These are phyloP conservation scores for Pelecanoides urinatrix DNA, from an alignment of 2,113 vertebrate species.

Conservation along the genomic window DNA sequence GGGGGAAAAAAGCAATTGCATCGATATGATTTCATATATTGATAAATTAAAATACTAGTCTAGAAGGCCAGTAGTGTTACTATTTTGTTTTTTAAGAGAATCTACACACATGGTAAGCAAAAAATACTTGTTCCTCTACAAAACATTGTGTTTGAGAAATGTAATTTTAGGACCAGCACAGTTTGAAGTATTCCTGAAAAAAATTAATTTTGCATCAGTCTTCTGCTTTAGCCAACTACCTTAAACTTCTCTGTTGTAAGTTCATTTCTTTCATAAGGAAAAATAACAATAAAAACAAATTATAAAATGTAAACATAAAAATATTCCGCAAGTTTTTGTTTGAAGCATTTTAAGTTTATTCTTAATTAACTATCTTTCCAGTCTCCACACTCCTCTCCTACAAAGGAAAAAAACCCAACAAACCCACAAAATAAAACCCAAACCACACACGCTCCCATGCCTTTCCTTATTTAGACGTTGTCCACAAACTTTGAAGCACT, in stretches of 20 bases:
- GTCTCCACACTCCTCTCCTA: not conserved
- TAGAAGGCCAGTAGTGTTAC: not conserved
- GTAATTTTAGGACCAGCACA: not conserved
- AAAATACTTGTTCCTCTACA: not conserved
- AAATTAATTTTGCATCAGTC: not conserved
- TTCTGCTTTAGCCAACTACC: not conserved
- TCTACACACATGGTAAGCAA: not conserved
- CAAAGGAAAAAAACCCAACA: not conserved
- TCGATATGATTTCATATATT: not conserved
- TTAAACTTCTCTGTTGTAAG: not conserved
- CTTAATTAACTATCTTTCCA: not conserved
- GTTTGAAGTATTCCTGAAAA: not conserved
- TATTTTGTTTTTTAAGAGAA: not conserved
- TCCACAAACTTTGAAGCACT: not conserved
- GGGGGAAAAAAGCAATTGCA: not conserved
- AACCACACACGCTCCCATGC: not conserved
- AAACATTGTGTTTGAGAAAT: not conserved
- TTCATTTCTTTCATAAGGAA: not conserved
- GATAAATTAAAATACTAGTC: not conserved
- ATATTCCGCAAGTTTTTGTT: not conserved
- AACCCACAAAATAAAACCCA: not conserved
- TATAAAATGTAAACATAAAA: not conserved
- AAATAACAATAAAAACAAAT: not conserved
- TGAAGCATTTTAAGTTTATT: not conserved
- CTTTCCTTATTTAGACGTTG: not conserved